These are phyloP conservation scores for Meteorus sp. DNA, from an alignment of 1,140 invertebrate species.

Conservation along the genomic window DNA sequence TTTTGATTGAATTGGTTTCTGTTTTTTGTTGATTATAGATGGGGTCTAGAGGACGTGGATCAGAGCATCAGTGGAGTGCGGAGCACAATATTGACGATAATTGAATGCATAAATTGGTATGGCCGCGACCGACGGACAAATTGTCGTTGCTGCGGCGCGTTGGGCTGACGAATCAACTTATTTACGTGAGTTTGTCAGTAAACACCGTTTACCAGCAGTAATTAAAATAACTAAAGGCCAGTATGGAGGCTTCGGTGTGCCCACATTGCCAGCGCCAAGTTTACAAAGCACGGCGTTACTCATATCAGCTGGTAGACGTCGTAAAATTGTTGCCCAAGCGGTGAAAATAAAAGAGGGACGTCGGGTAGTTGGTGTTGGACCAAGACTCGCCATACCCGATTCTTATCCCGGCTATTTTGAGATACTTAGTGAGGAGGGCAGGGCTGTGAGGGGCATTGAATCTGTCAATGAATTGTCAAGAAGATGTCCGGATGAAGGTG, in stretches of 20 bases:
- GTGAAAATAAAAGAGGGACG: slow-evolving; percentile 88
- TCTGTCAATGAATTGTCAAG: slow-evolving; percentile 81
- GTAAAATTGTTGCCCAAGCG: slow-evolving; percentile 86
- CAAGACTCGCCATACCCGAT: slow-evolving; percentile 85
- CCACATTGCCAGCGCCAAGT: slow-evolving; percentile 79
- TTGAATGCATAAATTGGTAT: slow-evolving; percentile 51
- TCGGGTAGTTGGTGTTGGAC: slow-evolving; percentile 75
- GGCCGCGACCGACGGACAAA: slow-evolving; percentile 84
- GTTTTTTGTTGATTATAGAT: slow-evolving; percentile 37
- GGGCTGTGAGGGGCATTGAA: slow-evolving; percentile 85
- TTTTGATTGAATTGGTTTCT: background rate
- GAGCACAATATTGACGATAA: background rate
- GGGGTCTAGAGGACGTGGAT: slow-evolving; percentile 35
- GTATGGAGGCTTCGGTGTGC: slow-evolving; percentile 84
- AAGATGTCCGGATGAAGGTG: slow-evolving; percentile 74
- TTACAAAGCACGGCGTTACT: slow-evolving; percentile 83
- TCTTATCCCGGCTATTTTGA: slow-evolving; percentile 92
- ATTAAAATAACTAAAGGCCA: slow-evolving; percentile 91
- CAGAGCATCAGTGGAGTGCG: slow-evolving; percentile 12
- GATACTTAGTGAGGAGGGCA: slow-evolving; percentile 88
- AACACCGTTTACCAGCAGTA: slow-evolving; percentile 78
- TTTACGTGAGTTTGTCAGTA: slow-evolving; percentile 78
- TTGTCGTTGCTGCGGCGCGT: slow-evolving; percentile 78
- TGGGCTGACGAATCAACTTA: slow-evolving; percentile 82
- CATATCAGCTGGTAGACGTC: slow-evolving; percentile 77